Conservation (phyloP, 2,113 vertebrate genomes). For the Halichoerus grypus region DNA sequence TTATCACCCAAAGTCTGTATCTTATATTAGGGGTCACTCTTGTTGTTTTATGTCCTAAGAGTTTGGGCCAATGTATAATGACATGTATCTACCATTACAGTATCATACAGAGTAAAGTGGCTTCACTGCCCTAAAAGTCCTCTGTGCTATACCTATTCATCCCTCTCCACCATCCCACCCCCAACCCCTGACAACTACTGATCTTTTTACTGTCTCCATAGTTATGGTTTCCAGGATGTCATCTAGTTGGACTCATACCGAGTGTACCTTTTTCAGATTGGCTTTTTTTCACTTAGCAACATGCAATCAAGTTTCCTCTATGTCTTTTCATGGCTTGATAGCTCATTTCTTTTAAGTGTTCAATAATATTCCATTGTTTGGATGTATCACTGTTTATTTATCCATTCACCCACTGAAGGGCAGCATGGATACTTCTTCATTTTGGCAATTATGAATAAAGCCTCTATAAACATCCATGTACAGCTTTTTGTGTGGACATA, state of each 20-base stretch:
- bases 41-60: not conserved
- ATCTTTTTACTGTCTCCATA: not conserved
- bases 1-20: not conserved
- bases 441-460: not conserved
- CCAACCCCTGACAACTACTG: not conserved
- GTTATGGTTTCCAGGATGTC: not conserved
- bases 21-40: not conserved
- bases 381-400: not conserved
- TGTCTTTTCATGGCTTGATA: not conserved
- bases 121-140: not conserved
- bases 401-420: not conserved
- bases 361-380: not conserved
- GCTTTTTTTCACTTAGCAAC: not conserved
- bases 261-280: not conserved
- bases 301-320: not conserved
- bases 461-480: not conserved
- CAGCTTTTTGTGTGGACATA: not conserved
- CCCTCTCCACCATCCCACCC: not conserved
- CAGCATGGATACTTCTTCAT: not conserved
- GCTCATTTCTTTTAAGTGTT: not conserved
- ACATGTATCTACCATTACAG: not conserved
- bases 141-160: too few species aligned
- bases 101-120: not conserved
- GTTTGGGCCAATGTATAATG: not conserved
- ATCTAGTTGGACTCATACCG: not conserved